These are phyloP conservation scores for Zapornia atra DNA, from an alignment of 2,113 vertebrate genomes.

Conservation along the genomic window DNA sequence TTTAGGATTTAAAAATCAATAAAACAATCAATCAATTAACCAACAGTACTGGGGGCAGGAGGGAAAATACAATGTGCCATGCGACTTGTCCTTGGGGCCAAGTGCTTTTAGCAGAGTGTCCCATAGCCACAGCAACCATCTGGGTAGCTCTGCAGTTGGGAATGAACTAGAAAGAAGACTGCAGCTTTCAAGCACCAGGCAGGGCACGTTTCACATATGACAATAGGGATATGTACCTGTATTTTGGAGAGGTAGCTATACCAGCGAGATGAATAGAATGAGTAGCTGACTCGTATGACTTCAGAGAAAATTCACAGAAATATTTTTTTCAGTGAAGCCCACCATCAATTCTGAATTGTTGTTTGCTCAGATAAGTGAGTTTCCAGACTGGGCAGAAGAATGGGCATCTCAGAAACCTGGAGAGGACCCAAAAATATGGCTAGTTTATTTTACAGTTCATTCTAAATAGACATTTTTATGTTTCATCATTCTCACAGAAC, in stretches of 20 bases:
- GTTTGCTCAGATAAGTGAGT: background rate
- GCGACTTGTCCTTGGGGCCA: background rate
- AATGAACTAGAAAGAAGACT: background rate
- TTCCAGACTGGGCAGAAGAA: background rate
- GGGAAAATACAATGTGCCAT: background rate
- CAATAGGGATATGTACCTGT: accelerated
- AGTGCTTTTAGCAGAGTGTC: background rate
- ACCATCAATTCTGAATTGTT: background rate
- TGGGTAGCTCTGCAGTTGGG: background rate
- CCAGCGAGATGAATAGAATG: background rate
- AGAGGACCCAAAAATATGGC: background rate
- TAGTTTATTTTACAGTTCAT: background rate
- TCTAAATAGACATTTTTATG: background rate
- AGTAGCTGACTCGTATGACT: background rate
- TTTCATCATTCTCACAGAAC: background rate
- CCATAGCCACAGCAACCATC: background rate
- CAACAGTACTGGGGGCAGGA: background rate
- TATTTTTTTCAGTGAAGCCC: background rate
- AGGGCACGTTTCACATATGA: background rate
- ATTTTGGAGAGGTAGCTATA: background rate
- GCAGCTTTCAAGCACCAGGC: background rate
- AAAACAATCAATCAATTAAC: background rate
- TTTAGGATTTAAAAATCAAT: background rate
- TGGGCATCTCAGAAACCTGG: background rate
- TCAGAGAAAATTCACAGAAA: background rate